Evolutionary conservation across 2,888 invertebrate species (phyloP).

Genomic region (Chaetoderma sp.): DNA sequence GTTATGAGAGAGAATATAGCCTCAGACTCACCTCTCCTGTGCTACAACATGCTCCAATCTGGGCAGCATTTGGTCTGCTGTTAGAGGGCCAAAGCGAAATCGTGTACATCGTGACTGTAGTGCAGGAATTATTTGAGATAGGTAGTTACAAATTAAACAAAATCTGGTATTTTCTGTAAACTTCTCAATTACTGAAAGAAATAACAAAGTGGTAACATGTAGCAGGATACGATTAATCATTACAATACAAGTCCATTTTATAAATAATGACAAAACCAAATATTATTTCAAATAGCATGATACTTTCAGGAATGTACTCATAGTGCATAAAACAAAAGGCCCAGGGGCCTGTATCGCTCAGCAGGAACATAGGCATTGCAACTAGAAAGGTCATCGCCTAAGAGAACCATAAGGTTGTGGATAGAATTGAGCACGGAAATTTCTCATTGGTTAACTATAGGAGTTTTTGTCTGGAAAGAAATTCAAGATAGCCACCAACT

Average conservation of each 20-base stretch:
- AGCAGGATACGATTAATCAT: background rate
- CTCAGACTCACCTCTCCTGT: constrained; percentile 49
- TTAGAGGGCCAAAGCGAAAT: constrained; percentile 93
- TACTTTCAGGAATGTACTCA: background rate
- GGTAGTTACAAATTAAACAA: constrained; percentile 98
- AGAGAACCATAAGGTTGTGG: too few species aligned
- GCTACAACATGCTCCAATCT: constrained; percentile 86
- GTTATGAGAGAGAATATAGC: too few species aligned
- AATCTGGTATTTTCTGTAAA: constrained; percentile 98
- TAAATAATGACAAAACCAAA: background rate
- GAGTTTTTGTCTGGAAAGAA: background rate
- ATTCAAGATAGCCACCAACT: too few species aligned
- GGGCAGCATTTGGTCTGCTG: constrained; percentile 87
- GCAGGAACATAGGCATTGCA: too few species aligned
- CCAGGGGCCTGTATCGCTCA: too few species aligned
- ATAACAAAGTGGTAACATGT: constrained; percentile 14
- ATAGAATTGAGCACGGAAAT: too few species aligned
- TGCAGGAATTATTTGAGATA: constrained; percentile 98
- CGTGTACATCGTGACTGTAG: constrained; percentile 97
- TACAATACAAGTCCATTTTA: background rate
- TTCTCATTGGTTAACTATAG: too few species aligned
- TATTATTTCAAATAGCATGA: background rate
- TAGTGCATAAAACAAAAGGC: too few species aligned
- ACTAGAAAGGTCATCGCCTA: too few species aligned
- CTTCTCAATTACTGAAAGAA: constrained; percentile 92